Evolutionary conservation across 2,113 vertebrate species (phyloP), one percentile per base, ranked within the genome.

Genomic region (Macquaria australasica): DNA sequence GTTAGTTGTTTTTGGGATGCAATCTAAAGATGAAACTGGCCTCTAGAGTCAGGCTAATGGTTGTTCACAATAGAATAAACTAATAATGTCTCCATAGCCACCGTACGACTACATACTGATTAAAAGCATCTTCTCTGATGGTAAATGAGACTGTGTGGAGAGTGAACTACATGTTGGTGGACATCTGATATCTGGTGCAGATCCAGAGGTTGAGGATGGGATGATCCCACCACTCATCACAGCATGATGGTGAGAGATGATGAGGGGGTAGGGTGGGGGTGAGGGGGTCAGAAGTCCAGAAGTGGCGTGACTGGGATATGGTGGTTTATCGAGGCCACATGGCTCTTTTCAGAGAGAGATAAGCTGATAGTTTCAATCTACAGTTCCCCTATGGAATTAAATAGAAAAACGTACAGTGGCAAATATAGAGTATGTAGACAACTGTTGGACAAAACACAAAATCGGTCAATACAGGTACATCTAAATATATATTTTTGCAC

Each of bases 271-370:
- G 23, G 53, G 15, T 20, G 9, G 21, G 48, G 18, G 50, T 34
- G 34, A 34, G 34, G 43, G 41, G 74, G 25, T 79, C 60, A 77
- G 69, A 86, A 77, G 63, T 64, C 63, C 4, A 55, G 34, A 18
- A 11, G 37, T 87, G 75, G 81, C 73, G 87, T 92, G 85, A 91
- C 80, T 9, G 53, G 1, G 70, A 68, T 82, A 41, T 70, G 78
- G 25, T 71, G 59, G 59, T 90, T 89, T 90, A 89, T 85, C 60
- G 28, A 82, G 82, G 86, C 83, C 91, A 90, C 67, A 67, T 90
- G 86, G 85, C 68, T 80, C 82, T 82, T 79, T 91, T 86, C 56
- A 72, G 58, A 79, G 77, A 62, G 68, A 60, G 90, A 89, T 92
- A 89, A 92, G 79, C 62, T 12, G 86, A 84, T 79, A 62, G 45